These are phyloP conservation scores for Mormyrus hasselquistii DNA, from an alignment of 2,797 vertebrate genomes.

Conservation along the genomic window DNA sequence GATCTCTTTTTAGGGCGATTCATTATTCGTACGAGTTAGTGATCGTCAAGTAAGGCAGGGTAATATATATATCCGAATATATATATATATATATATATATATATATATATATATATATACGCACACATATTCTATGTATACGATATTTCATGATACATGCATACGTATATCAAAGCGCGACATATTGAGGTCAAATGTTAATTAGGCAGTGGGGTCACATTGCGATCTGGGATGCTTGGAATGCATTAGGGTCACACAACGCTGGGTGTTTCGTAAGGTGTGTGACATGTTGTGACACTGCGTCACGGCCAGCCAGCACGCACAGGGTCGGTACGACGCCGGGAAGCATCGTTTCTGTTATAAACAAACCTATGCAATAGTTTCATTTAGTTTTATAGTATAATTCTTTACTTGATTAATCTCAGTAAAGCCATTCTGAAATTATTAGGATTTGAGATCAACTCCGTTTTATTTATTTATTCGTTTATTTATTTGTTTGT, in stretches of 20 bases:
- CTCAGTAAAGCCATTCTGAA: neutral
- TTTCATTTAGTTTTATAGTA: neutral
- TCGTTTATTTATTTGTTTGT: neutral
- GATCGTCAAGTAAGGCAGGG: neutral
- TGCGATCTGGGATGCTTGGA: neutral
- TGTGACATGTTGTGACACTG: constrained; percentile 16
- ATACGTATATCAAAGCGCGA: neutral
- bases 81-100: neutral
- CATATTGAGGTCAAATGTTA: constrained; percentile 1
- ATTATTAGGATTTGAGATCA: neutral
- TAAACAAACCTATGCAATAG: neutral
- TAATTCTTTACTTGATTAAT: neutral
- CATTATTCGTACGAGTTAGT: neutral
- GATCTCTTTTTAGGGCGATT: neutral
- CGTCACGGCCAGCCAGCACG: constrained; percentile 19
- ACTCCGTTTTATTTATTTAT: neutral
- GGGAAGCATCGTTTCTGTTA: neutral
- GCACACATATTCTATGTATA: neutral
- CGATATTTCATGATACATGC: neutral
- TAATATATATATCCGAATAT: neutral
- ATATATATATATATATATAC: neutral
- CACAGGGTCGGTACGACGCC: neutral
- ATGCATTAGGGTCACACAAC: constrained; percentile 29
- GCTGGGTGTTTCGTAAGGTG: constrained; percentile 29
- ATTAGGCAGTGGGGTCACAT: constrained; percentile 5